These are phyloP conservation scores for Monopis laevigella DNA, from an alignment of 2,888 invertebrate genomes.

Conservation along the genomic window DNA sequence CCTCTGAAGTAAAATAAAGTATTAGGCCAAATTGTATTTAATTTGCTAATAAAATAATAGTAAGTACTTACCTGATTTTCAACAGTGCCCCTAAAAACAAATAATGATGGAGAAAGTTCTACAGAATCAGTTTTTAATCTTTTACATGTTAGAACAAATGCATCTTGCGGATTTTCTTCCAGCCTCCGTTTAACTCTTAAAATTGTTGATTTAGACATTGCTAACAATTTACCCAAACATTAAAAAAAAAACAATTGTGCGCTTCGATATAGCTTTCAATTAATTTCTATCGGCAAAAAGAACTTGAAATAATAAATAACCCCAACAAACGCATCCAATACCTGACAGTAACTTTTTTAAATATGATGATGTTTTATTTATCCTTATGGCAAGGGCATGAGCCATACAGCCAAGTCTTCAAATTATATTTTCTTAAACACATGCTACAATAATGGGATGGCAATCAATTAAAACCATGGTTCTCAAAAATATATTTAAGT, in stretches of 20 bases:
- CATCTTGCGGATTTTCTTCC: constrained; percentile 76
- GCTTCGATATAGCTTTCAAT: no score
- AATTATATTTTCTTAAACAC: no score
- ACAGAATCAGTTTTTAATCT: constrained; percentile 66
- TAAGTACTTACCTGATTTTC: constrained; percentile 67
- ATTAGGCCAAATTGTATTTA: neutral
- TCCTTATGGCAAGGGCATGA: no score
- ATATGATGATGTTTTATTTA: neutral
- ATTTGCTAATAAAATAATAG: no score
- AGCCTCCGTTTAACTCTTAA: constrained; percentile 78
- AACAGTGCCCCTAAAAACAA: constrained; percentile 79
- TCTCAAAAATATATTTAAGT: no score
- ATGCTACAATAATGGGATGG: no score
- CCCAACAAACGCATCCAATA: neutral
- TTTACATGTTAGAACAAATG: constrained; percentile 77
- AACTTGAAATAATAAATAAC: neutral
- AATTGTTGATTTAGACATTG: constrained; percentile 65
- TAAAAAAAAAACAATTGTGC: no score
- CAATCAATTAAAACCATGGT: no score
- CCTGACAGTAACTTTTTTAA: neutral
- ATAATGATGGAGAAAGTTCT: constrained; percentile 67
- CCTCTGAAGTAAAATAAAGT: neutral
- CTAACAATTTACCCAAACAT: neutral
- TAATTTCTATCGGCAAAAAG: neutral
- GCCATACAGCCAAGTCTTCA: no score